These are phyloP conservation scores for Spodoptera exigua DNA, from an alignment of 2,888 invertebrate genomes.

Conservation along the genomic window DNA sequence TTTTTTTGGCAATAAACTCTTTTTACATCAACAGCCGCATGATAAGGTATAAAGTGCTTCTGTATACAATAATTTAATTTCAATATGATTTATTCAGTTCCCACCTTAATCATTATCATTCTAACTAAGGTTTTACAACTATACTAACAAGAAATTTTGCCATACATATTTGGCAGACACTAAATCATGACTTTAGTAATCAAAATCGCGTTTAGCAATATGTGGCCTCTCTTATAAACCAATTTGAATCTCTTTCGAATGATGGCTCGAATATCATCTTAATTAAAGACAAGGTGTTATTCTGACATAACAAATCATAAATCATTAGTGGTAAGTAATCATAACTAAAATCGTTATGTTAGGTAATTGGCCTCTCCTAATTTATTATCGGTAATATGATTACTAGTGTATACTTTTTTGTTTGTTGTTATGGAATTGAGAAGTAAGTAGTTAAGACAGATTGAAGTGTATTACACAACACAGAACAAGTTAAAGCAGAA, in stretches of 20 bases:
- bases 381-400: constrained; percentile 23
- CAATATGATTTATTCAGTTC: no score
- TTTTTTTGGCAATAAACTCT: no score
- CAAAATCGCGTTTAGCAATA: constrained; percentile 29
- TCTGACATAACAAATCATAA: constrained; percentile 38
- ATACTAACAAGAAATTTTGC: no score
- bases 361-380: constrained; percentile 38
- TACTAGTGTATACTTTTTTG: constrained; percentile 8
- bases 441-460: not conserved
- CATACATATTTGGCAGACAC: no score
- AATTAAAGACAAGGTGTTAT: constrained; percentile 29
- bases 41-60: no score
- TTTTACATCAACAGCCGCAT: no score
- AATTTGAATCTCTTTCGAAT: constrained; percentile 35
- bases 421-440: not conserved
- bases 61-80: no score
- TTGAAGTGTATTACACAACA: no score
- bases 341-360: constrained; percentile 38
- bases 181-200: constrained; percentile 8
- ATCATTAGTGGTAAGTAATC: constrained; percentile 41
- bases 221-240: constrained; percentile 12
- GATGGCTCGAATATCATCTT: constrained; percentile 26
- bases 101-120: no score
- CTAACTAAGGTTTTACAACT: no score
- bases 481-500: no score